These are phyloP conservation scores for Cephus sareptanus DNA, from an alignment of 2,888 invertebrate genomes.

Conservation along the genomic window DNA sequence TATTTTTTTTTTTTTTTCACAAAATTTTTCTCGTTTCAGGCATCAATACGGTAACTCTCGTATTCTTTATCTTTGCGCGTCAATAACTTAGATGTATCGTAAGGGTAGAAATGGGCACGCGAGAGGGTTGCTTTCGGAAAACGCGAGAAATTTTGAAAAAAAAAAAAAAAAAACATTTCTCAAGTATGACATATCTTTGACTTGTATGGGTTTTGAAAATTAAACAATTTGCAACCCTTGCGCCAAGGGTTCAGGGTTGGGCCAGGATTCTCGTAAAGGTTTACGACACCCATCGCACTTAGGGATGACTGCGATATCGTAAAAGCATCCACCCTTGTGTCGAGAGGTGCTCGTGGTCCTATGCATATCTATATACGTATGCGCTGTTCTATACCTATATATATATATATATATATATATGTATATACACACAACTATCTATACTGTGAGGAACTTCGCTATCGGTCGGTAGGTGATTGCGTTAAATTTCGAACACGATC, in stretches of 20 bases:
- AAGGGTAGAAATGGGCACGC: no score
- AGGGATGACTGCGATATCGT: conserved; percentile 43
- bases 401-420: no score
- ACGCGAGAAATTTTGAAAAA: no score
- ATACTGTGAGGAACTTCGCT: no score
- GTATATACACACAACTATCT: conserved; percentile 11
- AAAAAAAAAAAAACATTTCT: no score
- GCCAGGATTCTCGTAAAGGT: conserved; percentile 36
- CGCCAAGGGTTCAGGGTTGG: no score
- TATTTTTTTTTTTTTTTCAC: conserved; percentile 8
- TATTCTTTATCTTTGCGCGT: no score
- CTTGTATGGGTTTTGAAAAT: conserved; percentile 13
- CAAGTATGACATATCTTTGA: no score
- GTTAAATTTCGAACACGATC: conserved; percentile 54
- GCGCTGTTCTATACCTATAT: no score
- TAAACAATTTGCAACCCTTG: conserved; percentile 38
- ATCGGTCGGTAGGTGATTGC: conserved; percentile 11
- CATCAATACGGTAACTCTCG: not conserved
- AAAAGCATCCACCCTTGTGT: conserved; percentile 29
- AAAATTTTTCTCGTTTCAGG: not conserved
- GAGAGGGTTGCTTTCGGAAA: no score
- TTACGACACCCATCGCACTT: conserved; percentile 45
- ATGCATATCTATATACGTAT: no score
- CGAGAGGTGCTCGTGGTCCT: not conserved
- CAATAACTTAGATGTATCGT: no score